Conservation (phyloP, 2,888 invertebrate genomes). For the Cinara cedri region DNA sequence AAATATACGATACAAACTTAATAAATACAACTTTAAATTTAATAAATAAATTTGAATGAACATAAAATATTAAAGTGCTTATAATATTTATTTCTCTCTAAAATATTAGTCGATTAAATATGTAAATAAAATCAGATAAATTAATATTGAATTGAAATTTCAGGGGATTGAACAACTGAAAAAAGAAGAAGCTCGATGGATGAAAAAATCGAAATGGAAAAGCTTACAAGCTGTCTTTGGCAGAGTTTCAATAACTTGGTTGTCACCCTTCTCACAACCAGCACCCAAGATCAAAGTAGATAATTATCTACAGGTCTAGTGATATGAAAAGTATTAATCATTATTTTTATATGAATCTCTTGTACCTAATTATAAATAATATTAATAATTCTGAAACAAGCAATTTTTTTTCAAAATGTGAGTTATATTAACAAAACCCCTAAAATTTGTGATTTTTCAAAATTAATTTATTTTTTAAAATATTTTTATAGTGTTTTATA, state of each 20-base stretch:
- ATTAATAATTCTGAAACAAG: too few relatives aligned
- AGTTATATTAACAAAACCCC: too few relatives aligned
- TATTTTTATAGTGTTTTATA: too few relatives aligned
- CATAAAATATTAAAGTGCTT: not conserved
- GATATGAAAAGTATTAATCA: conserved; percentile 49
- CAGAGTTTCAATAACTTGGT: conserved; percentile 91
- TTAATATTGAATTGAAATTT: not conserved
- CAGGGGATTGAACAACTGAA: conserved; percentile 97
- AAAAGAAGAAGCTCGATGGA: conserved; percentile 93
- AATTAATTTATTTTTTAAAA: too few relatives aligned
- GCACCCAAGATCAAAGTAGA: conserved; percentile 79
- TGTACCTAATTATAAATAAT: not conserved
- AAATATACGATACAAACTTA: too few relatives aligned
- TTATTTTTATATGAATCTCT: not conserved
- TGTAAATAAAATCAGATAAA: not conserved
- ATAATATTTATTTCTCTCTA: not conserved
- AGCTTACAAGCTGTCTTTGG: conserved; percentile 97
- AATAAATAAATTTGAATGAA: not conserved
- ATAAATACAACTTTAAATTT: too few relatives aligned
- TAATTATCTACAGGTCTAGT: conserved; percentile 68
- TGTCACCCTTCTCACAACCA: conserved; percentile 90
- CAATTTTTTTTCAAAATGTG: too few relatives aligned
- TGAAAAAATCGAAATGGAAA: conserved; percentile 90
- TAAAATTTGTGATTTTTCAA: too few relatives aligned
- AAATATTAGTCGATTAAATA: too few relatives aligned